Percentiles rank a stretch among this genome's conserved stretches.
phyloP scores from a whole-genome alignment of 64 coral and sea anemone genomes.

The Hydrozoanthus tunicans region DNA sequence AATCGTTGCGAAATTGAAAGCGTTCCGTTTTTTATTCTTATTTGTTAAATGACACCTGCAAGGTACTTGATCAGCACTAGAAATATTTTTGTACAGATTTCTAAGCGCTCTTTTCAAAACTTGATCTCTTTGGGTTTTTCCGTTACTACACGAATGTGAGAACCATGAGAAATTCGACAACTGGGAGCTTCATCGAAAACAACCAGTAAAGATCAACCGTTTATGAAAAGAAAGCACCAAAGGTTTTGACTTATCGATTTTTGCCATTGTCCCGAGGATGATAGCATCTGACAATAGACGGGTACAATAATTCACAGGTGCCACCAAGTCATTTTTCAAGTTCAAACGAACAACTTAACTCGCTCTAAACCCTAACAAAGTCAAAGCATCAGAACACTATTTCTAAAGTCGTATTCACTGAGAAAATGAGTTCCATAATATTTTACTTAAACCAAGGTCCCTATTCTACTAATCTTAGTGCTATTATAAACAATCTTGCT shows the following conservation, averaged over 20 bases:
- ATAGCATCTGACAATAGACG: not conserved
- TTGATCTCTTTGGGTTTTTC: not conserved
- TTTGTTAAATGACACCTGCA: not conserved
- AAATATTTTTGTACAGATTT: not conserved
- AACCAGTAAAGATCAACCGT: constrained; percentile 5
- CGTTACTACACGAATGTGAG: not conserved
- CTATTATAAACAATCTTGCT: too few species aligned
- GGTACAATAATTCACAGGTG: constrained; percentile 6
- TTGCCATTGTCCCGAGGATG: not conserved
- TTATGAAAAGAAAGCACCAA: constrained; percentile 11
- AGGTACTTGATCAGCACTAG: not conserved
- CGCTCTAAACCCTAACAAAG: not conserved
- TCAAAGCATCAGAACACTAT: not conserved
- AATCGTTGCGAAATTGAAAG: constrained; percentile 4
- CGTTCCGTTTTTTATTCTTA: not conserved
- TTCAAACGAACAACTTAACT: not conserved
- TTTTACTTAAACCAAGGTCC: not conserved
- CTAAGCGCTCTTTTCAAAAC: not conserved
- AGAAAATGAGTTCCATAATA: not conserved
- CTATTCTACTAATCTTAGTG: too few species aligned
- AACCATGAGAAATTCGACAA: not conserved
- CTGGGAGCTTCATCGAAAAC: not conserved
- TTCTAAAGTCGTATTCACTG: not conserved
- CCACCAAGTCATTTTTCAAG: not conserved
- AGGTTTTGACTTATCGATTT: not conserved